Base-by-base conservation (phyloP, 2,113 vertebrate species). In the Prinia subflava region DNA sequence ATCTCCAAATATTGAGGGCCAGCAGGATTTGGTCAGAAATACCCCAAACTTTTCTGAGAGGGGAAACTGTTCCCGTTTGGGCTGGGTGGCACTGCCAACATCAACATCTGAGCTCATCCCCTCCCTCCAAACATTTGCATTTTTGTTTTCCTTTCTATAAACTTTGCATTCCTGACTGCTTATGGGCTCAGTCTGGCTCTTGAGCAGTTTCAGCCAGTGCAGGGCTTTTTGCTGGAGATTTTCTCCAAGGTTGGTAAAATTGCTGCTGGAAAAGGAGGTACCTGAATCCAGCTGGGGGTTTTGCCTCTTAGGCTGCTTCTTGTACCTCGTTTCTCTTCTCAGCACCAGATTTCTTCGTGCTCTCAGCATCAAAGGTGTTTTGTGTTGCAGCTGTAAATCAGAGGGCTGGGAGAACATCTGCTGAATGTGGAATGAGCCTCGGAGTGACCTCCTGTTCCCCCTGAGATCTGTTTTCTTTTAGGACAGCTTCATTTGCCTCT, bases 131-230 rank as follows among this genome's bases (percentile, higher is more conserved):
- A 86, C 68, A 17, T 86, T 87, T 63, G 68, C 83, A 75, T 93
- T 94, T 95, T 78, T 93, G 80, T 96, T 94, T 92, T 78, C 73
- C 13, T 88, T 87, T 18, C 44, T 39, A 14, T 91, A 89, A 95
- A 84, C 83, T 87, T 35, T 37, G n/a, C 92, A 87, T 97, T 95
- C 94, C 92, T 92, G 69, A 27, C 77, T 89, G 89, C 89, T 78
- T 56, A 87, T 47, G 70, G 50, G 25, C 79, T 86, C 47, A 44
- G 53, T 74, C 92, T 90, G 50, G 47, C 63, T 35, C 80, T 82
- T 13, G 77, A 81, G 77, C 56, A 57, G 14, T 33, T 68, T 24
- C 81, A 89, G 86, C 59, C 52, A 15, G 52, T 52, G 52, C 47
- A 28, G 49, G 42, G 65, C 24, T 56, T 90, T 80, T 71, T 68